Evolutionary conservation across 2,113 vertebrate species (phyloP).

Genomic region (Ceratotherium simum): DNA sequence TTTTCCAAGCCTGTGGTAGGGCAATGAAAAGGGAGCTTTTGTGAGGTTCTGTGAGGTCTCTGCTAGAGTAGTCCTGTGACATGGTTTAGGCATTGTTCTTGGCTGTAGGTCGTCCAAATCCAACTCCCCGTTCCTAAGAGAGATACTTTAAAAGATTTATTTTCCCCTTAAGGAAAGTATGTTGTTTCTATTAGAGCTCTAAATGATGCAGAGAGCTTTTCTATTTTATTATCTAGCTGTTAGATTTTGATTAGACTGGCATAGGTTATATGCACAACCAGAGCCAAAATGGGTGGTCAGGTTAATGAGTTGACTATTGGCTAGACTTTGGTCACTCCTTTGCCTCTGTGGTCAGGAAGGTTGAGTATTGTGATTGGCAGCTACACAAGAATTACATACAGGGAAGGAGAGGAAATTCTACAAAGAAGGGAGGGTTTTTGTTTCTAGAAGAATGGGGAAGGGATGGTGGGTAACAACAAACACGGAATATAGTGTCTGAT

Average conservation of each 20-base stretch:
- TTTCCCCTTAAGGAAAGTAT: background rate
- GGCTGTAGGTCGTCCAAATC: background rate
- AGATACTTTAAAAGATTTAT: background rate
- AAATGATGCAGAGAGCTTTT: conserved; percentile 10
- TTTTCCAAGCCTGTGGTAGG: background rate
- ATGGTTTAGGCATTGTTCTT: background rate
- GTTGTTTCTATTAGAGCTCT: background rate
- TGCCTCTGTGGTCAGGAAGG: background rate
- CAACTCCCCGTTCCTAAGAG: background rate
- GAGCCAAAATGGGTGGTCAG: conserved; percentile 16
- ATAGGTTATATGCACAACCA: background rate
- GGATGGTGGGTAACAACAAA: background rate
- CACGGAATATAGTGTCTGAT: background rate
- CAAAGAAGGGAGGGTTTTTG: background rate
- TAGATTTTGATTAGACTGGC: background rate
- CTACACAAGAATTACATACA: background rate
- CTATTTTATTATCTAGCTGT: conserved; percentile 21
- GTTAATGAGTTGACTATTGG: background rate
- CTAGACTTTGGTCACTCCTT: background rate
- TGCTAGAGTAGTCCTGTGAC: background rate
- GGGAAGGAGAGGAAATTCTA: background rate
- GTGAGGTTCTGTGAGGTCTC: background rate
- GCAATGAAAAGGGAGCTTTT: background rate
- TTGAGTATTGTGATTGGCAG: background rate
- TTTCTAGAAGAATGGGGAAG: background rate